Conservation (phyloP, 1,140 invertebrate genomes). For the Thaumatotibia leucotreta region DNA sequence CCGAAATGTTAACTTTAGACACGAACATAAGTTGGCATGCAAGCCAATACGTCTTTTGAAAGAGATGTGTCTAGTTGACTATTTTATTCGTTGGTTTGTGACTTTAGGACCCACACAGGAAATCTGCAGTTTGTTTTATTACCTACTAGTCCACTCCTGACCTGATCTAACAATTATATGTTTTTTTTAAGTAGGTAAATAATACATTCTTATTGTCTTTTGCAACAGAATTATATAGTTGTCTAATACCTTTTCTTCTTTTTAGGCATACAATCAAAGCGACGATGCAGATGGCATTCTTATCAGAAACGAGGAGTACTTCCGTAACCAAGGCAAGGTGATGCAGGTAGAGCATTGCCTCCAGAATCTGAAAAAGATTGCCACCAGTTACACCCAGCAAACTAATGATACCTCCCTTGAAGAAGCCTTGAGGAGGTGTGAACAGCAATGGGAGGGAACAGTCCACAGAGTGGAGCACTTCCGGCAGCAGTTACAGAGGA, state of each 20-base stretch:
- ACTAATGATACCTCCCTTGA: constrained; percentile 81
- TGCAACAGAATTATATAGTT: too few relatives aligned
- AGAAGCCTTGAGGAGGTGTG: constrained; percentile 81
- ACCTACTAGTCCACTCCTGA: background rate
- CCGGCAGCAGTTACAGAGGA: constrained; percentile 87
- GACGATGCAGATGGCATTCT: constrained; percentile 88
- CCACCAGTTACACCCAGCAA: constrained; percentile 80
- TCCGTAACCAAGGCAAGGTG: constrained; percentile 82
- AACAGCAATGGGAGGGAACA: constrained; percentile 85
- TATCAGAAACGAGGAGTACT: constrained; percentile 86
- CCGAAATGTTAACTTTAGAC: too few relatives aligned
- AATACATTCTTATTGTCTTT: background rate
- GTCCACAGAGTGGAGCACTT: constrained; percentile 84
- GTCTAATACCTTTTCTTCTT: background rate
- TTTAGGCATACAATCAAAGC: constrained; percentile 86
- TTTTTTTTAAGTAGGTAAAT: too few relatives aligned
- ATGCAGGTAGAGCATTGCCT: constrained; percentile 85
- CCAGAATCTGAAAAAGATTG: constrained; percentile 84
- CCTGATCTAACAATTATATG: background rate
- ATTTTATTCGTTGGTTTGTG: background rate
- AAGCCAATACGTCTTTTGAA: too few relatives aligned
- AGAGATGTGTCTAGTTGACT: background rate
- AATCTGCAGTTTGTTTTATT: background rate
- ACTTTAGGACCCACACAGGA: background rate
- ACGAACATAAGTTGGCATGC: too few relatives aligned